phyloP scores from a whole-genome alignment of 2,797 vertebrate genomes.

The Sebastes vulpes region DNA sequence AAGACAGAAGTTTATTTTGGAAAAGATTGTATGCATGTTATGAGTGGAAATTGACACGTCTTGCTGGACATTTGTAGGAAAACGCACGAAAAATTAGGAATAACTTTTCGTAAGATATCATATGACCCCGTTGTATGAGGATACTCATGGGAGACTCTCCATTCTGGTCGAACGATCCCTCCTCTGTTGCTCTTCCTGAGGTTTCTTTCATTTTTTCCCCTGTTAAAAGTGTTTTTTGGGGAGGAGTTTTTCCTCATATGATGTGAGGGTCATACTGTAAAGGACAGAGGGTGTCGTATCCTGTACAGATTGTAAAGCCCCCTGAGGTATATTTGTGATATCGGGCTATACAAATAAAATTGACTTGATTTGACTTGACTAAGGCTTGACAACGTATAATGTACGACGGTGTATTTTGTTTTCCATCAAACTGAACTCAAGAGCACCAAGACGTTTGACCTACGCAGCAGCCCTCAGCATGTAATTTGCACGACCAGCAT shows the following conservation, averaged over 20 bases:
- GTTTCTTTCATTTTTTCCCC: no score
- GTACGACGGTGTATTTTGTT: not conserved
- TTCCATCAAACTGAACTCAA: not conserved
- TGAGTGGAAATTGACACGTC: fast-evolving
- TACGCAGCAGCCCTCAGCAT: not conserved
- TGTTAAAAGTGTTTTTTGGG: no score
- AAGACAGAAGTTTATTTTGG: fast-evolving
- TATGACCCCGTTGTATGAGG: no score
- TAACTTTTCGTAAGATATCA: no score
- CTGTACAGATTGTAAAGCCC: no score
- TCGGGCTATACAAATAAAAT: no score
- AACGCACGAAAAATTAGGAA: no score
- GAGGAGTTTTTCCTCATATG: no score
- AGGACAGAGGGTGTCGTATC: fast-evolving
- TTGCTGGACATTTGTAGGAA: no score
- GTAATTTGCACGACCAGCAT: slow-evolving; percentile 15
- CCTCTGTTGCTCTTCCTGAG: no score
- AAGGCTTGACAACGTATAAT: not conserved
- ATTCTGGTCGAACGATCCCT: fast-evolving
- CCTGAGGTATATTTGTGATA: fast-evolving
- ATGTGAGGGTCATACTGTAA: fast-evolving
- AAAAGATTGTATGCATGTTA: no score
- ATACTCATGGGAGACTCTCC: no score
- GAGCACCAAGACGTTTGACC: not conserved
- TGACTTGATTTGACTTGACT: not conserved